Base-by-base conservation (phyloP, 2,888 invertebrate species). In the Bombylius discolor region DNA sequence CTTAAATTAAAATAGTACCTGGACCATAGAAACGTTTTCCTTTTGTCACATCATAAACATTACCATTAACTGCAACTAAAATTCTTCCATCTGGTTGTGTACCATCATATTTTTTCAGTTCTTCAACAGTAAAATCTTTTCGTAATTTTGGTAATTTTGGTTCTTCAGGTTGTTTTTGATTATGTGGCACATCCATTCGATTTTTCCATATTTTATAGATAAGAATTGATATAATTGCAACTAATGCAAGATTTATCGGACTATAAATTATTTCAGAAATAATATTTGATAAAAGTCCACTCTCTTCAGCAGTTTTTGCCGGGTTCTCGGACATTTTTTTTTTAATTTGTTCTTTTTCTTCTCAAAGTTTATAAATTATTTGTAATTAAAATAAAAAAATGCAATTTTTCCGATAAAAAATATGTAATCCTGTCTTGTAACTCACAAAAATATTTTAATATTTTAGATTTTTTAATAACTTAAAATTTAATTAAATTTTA, bases 11-110 rank as follows among this genome's bases (percentile, higher is more conserved):
- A 31, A 33, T 61, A 60, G 68, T 78, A 94, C 96, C 94, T 75
- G 95, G 94, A 32, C 96, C 96, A 75, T 97, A 97, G 74, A 93
- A 94, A 61, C 84, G 79, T 68, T 86, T 88, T 58, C 93, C 94
- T 69, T 82, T 84, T 47, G 96, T 95, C 62, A 87, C 94, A 77
- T 98, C 97, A 76, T 92, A 98, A 53, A 98, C 88, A 77, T 84
- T 92, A 34, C 95, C 93, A 73, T 96, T 95, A 53, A 97, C 90
- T 9, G 92, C 96, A 48, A 98, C 83, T 62, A 96, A 78, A 59
- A 97, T 86, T 62, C 96, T 78, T 34, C 92, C 93, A 68, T 95
- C 94, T 39, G 84, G 77, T 67, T 86, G 88, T 55, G 77, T 87
- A 6, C 97, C 97, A 71, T 96, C 89, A 71, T 84, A 96, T 63